Conservation (phyloP, 2,797 vertebrate genomes). For the Catamblyrhynchus diadema region DNA sequence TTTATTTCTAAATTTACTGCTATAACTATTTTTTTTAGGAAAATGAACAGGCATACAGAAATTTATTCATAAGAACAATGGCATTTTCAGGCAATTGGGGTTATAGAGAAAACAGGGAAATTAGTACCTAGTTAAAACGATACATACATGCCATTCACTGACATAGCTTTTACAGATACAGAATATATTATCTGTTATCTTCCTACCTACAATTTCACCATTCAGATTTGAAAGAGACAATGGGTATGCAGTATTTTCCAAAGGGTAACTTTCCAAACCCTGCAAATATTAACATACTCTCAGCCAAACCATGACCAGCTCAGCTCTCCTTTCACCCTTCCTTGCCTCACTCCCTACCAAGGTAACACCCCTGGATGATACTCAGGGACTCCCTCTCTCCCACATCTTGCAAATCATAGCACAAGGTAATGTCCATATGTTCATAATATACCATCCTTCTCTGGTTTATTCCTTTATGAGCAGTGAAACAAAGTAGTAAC, state of each 20-base stretch:
- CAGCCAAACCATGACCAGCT: neutral
- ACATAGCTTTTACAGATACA: neutral
- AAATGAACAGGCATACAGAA: neutral
- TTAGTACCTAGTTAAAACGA: neutral
- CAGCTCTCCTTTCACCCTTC: neutral
- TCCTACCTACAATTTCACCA: neutral
- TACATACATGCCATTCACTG: neutral
- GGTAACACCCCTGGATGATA: neutral
- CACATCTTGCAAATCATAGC: neutral
- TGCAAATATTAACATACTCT: neutral
- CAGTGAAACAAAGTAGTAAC: neutral
- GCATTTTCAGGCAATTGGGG: neutral
- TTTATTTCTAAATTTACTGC: neutral
- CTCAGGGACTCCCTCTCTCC: neutral
- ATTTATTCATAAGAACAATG: neutral
- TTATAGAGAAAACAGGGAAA: neutral
- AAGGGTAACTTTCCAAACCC: neutral
- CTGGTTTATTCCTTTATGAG: neutral
- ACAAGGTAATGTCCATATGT: accelerated
- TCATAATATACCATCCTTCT: neutral
- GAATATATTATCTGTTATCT: neutral
- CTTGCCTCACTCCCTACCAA: neutral
- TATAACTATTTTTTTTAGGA: neutral
- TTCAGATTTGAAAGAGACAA: neutral
- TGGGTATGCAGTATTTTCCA: neutral